phyloP scores from a whole-genome alignment of 2,113 vertebrate genomes.

The Oplegnathus fasciatus region DNA sequence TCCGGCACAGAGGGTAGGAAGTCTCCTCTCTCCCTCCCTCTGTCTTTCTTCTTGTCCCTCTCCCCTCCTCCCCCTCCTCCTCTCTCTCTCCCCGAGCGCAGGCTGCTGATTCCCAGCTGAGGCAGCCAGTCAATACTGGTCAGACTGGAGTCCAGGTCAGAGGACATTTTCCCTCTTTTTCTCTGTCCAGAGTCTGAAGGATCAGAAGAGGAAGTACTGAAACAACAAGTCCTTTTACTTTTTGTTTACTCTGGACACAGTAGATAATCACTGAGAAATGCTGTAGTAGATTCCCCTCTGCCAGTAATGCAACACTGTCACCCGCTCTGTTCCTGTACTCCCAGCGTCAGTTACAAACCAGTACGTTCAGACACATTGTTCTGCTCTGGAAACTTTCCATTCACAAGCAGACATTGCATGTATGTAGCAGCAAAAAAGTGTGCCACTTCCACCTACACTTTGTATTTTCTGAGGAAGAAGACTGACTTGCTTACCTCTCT shows the following conservation, averaged over 20 bases:
- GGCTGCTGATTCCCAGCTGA: constrained; percentile 89
- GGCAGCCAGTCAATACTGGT: constrained; percentile 99
- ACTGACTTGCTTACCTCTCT: constrained; percentile 73
- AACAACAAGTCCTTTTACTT: constrained; percentile 30
- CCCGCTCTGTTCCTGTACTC: constrained; percentile 49
- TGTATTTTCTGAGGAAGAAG: constrained; percentile 27
- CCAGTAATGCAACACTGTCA: constrained; percentile 47
- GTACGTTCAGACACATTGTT: constrained; percentile 37
- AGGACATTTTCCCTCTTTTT: constrained; percentile 87
- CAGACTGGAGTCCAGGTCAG: constrained; percentile 95
- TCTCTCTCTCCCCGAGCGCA: constrained; percentile 93
- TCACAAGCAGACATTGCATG: constrained; percentile 11
- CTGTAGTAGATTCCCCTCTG: constrained; percentile 10
- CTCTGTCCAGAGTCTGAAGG: constrained; percentile 42
- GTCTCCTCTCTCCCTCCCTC: constrained; percentile 85
- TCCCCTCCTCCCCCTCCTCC: constrained; percentile 82
- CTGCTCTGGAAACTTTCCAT: constrained; percentile 32
- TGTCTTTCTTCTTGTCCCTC: constrained; percentile 87
- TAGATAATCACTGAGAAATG: constrained; percentile 3
- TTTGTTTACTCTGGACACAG: constrained; percentile 4
- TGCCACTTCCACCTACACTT: neutral
- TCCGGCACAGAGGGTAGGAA: constrained; percentile 66
- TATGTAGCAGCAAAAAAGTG: neutral
- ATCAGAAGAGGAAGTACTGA: constrained; percentile 14
- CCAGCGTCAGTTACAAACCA: constrained; percentile 37